Evolutionary conservation across 2,113 vertebrate genomes (phyloP), one percentile per base, ranked within the genome.

Genomic region (Cyprinodon variegatus): DNA sequence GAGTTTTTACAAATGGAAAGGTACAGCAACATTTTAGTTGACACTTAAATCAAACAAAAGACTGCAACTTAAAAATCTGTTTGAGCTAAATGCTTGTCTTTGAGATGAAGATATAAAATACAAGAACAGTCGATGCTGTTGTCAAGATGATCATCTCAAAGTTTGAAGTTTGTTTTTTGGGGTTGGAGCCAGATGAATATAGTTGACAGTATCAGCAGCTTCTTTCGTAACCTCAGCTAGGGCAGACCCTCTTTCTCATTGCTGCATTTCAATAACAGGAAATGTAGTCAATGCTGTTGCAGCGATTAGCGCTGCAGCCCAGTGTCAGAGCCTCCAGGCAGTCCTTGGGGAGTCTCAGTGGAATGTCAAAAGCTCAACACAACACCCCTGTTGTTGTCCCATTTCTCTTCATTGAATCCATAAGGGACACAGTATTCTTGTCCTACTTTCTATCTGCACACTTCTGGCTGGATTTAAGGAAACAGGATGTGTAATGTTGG

Each of bases 181-280:
- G 15, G 29, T 37, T 61, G 20, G 68, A 36, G 40, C n/a, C 14
- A 20, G 68, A 84, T 38, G 14, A 37, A 68, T 48, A 57, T 70
- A 70, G 45, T 41, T 29, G 29, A 29, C 29, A 29, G 45, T 13
- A 71, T 57, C 43, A 83, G 50, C 50, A 39, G 12, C 68, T 37
- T 41, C 4, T 69, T 29, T 37, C 40, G 59, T 43, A 8, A 11
- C 64, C 41, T 60, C 11, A 14, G n/a, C 41, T 38, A 37, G 73
- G 62, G 73, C 17, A 1, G 12, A 64, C 84, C 63, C 83, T 1
- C 4, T 74, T 78, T 71, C 72, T 48, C 50, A 57, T 76, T 40
- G 40, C 62, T 5, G 53, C 61, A 68, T 86, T 82, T 83, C 86
- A 89, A 86, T 89, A 92, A 94, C 87, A 92, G 92, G 91, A 92